These are phyloP conservation scores for Phoenicopterus ruber DNA, from an alignment of 2,113 vertebrate genomes.

Conservation along the genomic window DNA sequence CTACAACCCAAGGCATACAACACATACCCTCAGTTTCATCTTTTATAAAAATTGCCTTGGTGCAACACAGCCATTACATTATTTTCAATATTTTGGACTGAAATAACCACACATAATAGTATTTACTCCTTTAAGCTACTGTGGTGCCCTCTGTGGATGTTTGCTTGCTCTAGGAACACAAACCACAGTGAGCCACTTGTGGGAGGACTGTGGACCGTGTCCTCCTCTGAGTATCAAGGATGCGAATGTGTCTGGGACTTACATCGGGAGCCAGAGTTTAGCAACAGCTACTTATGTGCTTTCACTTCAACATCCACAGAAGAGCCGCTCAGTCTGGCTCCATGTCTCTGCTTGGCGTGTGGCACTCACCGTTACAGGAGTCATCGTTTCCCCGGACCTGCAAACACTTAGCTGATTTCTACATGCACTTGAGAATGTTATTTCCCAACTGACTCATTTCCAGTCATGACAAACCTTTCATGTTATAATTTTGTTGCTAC, in stretches of 20 bases:
- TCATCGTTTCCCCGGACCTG: background rate
- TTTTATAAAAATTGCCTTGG: background rate
- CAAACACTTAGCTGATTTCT: background rate
- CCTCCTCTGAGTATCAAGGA: background rate
- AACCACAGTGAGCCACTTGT: background rate
- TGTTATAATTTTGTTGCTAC: background rate
- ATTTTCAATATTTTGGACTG: background rate
- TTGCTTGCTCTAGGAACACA: background rate
- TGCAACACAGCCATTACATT: background rate
- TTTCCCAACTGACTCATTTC: background rate
- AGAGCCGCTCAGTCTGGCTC: background rate
- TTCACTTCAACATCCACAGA: background rate
- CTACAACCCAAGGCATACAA: background rate
- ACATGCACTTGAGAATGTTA: background rate
- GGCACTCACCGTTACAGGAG: background rate
- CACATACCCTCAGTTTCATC: background rate
- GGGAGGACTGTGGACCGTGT: background rate
- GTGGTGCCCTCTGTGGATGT: background rate
- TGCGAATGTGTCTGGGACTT: background rate
- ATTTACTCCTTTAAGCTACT: background rate
- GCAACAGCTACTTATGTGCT: rapidly evolving
- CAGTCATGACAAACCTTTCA: background rate
- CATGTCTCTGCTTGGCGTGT: rapidly evolving
- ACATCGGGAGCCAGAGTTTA: background rate
- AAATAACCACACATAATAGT: background rate